Evolutionary conservation across 2,888 invertebrate genomes (phyloP).

Genomic region (Zygaena filipendulae): DNA sequence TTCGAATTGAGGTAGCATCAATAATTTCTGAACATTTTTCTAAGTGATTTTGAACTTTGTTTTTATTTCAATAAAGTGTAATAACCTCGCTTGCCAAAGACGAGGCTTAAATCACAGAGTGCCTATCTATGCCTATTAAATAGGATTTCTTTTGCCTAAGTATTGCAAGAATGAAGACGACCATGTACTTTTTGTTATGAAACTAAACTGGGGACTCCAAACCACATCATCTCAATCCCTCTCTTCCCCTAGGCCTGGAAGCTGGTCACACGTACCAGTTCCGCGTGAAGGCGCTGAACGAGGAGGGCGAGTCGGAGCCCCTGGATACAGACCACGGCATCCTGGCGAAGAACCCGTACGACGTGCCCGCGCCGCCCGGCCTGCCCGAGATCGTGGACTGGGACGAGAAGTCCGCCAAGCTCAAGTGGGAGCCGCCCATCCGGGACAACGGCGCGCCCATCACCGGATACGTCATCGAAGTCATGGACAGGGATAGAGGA

Average conservation of each 20-base stretch:
- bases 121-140: too few relatives aligned
- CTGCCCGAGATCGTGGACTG: slow-evolving; percentile 91
- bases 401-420: slow-evolving; percentile 89
- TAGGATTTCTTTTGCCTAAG: too few relatives aligned
- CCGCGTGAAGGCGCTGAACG: slow-evolving; percentile 96
- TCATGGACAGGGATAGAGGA: slow-evolving; percentile 88
- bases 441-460: slow-evolving; percentile 95
- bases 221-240: too few relatives aligned
- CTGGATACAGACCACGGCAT: slow-evolving; percentile 89
- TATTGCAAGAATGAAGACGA: too few relatives aligned
- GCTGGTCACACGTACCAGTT: slow-evolving; percentile 98
- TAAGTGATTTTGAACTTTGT: too few relatives aligned
- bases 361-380: slow-evolving; percentile 88
- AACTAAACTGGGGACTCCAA: too few relatives aligned
- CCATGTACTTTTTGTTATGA: too few relatives aligned
- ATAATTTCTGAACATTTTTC: too few relatives aligned
- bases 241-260: slow-evolving; percentile 81
- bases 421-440: slow-evolving; percentile 92
- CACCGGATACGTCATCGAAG: slow-evolving; percentile 91
- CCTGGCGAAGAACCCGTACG: slow-evolving; percentile 97
- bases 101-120: too few relatives aligned
- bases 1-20: too few relatives aligned
- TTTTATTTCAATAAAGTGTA: too few relatives aligned
- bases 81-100: too few relatives aligned
- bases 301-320: slow-evolving; percentile 97